Percentiles rank a stretch among this genome's conserved stretches.
Conservation (phyloP, 2,888 invertebrate genomes). For the Drosophila heteroneura region DNA sequence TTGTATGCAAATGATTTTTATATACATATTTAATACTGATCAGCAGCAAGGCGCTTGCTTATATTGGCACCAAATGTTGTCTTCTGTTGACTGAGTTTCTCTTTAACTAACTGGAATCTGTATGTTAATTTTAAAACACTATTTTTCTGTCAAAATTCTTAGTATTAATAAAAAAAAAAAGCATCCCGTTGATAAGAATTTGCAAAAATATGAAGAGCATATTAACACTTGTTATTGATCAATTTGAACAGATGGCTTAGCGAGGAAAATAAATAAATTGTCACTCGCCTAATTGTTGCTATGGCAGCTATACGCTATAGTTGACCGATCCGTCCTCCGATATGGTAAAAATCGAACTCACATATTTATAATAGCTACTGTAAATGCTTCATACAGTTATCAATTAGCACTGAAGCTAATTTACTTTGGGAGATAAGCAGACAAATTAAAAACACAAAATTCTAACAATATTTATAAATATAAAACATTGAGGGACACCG, state of each 20-base stretch:
- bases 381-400: background rate
- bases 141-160: background rate
- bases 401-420: background rate
- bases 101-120: background rate
- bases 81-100: background rate
- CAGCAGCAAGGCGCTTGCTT: no score
- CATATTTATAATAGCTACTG: background rate
- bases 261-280: background rate
- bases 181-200: background rate
- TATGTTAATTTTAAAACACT: background rate
- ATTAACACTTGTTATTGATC: background rate
- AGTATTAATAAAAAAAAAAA: background rate
- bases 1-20: background rate
- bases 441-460: background rate
- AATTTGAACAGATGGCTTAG: background rate
- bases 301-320: background rate
- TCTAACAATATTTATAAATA: background rate
- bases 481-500: background rate
- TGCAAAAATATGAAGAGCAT: background rate
- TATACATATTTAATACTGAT: no score
- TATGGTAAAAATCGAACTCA: background rate
- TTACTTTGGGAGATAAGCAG: no score
- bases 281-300: background rate
- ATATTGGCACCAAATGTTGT: no score
- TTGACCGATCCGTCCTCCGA: background rate